Percentiles rank a stretch among this genome's conserved stretches.
phyloP scores from a whole-genome alignment of 2,797 vertebrate genomes.

The Tragopan temminckii region DNA sequence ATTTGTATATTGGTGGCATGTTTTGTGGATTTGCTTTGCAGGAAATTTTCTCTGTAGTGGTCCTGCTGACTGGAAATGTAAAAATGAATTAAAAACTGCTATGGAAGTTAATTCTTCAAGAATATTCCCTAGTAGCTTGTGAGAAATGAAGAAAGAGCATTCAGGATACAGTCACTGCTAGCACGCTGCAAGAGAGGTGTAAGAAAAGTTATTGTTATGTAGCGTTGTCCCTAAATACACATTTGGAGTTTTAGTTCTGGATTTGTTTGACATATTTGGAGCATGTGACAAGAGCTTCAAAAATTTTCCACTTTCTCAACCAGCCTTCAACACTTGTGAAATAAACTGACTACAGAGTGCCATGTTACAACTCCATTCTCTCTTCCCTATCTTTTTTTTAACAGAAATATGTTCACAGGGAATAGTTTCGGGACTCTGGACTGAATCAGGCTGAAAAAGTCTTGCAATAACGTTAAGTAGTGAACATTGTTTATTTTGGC shows the following conservation, averaged over 20 bases:
- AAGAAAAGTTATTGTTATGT: slow-evolving; percentile 28
- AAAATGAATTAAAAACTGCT: neutral
- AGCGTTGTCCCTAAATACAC: slow-evolving; percentile 17
- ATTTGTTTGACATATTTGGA: slow-evolving; percentile 68
- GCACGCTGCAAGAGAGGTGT: neutral
- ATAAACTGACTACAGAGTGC: slow-evolving; percentile 67
- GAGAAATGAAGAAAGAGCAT: neutral
- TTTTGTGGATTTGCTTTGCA: neutral
- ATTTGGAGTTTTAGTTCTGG: slow-evolving; percentile 36
- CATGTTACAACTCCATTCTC: slow-evolving; percentile 56
- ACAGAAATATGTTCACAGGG: slow-evolving; percentile 57
- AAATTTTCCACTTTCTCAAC: slow-evolving; percentile 66
- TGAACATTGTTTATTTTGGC: neutral
- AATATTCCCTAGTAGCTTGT: neutral
- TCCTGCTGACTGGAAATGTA: neutral
- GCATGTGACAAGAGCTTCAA: slow-evolving; percentile 68
- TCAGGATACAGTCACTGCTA: neutral
- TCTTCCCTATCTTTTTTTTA: slow-evolving; percentile 55
- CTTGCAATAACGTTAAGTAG: slow-evolving; percentile 27
- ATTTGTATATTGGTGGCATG: neutral
- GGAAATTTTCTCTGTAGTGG: neutral
- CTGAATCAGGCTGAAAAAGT: slow-evolving; percentile 49
- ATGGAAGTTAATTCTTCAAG: neutral
- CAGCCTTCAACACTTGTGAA: slow-evolving; percentile 74
- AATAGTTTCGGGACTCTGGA: slow-evolving; percentile 46